Evolutionary conservation across 2,888 invertebrate genomes (phyloP), one percentile per base, ranked within the genome.

Genomic region (Apamea anceps): DNA sequence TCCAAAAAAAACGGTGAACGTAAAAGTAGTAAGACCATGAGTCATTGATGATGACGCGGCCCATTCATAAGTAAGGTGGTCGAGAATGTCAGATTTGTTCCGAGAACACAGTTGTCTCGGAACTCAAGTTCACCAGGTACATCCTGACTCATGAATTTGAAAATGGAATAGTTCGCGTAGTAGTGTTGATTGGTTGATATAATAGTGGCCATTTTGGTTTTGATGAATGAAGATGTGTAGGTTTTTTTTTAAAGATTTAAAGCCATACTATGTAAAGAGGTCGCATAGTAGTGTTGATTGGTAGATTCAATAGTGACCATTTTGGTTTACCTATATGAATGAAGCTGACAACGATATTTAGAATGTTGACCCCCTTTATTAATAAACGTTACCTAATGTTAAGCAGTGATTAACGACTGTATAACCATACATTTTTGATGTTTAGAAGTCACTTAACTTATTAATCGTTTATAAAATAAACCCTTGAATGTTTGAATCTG

Each of bases 11-110:
- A 85, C 82, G 79, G 75, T 70, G 82, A 87, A 79, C 81, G 88
- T 87, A 87, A 85, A 89, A 88, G 88, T 89, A 77, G 85, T 90
- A 89, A 77, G 54, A 66, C n/a, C 80, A 79, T 90, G 90, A 91
- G 73, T 90, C 93, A 92, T 71, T 37, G 84, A 77, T 93, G 93
- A 93, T 93, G 93, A 93, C 91, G 89, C 87, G 88, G 81, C 88
- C 84, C 93, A 92, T 93, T 93, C 92, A 93, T 91, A 77, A 81
- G 75, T 87, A 72, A 91, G 91, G 85, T 88, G 88, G 87, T 89
- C 79, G 85, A 87, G 90, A 90, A 88, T 91, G 91, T 86, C 89
- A 89, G 90, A 84, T 85, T 84, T 83, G 86, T 93, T 93, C 93
- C 79, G 81, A 91, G 92, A 93, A 92, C 77, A 32, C 72, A 85